Base-by-base conservation (phyloP, 2,113 vertebrate species). In the Nycticebus coucang region DNA sequence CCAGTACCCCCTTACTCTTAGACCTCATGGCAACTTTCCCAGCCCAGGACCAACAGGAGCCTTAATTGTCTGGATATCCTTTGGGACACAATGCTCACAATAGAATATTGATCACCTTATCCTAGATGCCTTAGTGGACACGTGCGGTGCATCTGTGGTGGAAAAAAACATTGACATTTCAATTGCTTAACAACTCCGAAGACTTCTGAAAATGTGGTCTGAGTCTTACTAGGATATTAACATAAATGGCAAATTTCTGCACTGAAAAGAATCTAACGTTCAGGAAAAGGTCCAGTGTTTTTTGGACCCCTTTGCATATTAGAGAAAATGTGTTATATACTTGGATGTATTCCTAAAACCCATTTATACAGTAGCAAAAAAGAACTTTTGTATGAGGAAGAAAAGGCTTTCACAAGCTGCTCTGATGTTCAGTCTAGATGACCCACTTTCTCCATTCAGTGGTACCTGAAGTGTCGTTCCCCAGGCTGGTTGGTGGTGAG, bases 81-180 rank as follows among this genome's bases (percentile, higher is more conserved):
- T 35, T 11, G 83, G 71, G 55, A 57, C 57, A 84, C 35, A 64
- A 66, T 15, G 30, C 33, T 93, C 81, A 96, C 69, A 87, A 93
- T n/a, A 90, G 83, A 75, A 87, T 87, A 90, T 57, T 59, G 81
- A 68, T 87, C 60, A 74, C 37, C 41, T 66, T 50, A 87, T 79
- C 18, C 71, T 33, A 71, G 19, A 60, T 68, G 72, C 41, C 26
- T 78, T 41, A 57, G 62, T 28, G 68, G 57, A 80, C 59, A 57
- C 33, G 14, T 74, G 12, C 53, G 74, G 74, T 69, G 37, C 14
- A 5, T 93, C 45, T 55, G 26, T 55, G 26, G 35, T 83, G 71
- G 77, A 33, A 21, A 87, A 95, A 89, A 59, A 53, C 57, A 94
- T 0, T 68, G 62, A 60, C 18, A 74, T 87, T 92, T 93, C 78